phyloP scores from a whole-genome alignment of 2,797 vertebrate species.

The Linurgus olivaceus region DNA sequence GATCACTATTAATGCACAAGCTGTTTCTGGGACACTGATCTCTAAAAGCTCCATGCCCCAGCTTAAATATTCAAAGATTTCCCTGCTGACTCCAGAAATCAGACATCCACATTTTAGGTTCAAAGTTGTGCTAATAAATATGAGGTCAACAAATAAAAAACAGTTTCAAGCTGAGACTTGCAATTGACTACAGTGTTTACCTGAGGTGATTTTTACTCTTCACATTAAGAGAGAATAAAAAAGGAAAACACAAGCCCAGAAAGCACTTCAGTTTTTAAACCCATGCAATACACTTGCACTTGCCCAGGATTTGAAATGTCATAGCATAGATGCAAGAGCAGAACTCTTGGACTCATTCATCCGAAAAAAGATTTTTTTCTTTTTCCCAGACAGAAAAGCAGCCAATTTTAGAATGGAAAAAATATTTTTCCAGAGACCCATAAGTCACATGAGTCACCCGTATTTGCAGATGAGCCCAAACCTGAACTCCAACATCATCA shows the following conservation, averaged over 20 bases:
- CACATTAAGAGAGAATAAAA: not conserved
- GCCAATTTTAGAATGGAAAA: not conserved
- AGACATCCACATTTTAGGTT: not conserved
- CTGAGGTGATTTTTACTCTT: not conserved
- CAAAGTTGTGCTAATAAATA: not conserved
- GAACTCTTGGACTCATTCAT: not conserved
- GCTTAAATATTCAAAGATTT: not conserved
- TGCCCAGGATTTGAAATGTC: not conserved
- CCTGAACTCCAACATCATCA: not conserved
- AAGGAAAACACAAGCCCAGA: not conserved
- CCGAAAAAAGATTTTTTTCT: not conserved
- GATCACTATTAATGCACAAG: not conserved
- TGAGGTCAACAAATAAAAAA: not conserved
- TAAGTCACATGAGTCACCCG: conserved; percentile 26
- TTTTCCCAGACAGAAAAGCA: conserved; percentile 1
- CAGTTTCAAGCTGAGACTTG: not conserved
- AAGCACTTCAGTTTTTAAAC: not conserved
- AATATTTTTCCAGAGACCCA: not conserved
- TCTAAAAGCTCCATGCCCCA: not conserved
- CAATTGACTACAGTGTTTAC: not conserved
- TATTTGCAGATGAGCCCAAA: not conserved
- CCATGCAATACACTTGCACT: not conserved
- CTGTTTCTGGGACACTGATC: not conserved
- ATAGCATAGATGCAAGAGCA: not conserved
- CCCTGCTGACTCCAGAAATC: not conserved